Evolutionary conservation across 2,797 vertebrate genomes (phyloP), one percentile per base, ranked within the genome.

Genomic region (Enteromius radiatus): DNA sequence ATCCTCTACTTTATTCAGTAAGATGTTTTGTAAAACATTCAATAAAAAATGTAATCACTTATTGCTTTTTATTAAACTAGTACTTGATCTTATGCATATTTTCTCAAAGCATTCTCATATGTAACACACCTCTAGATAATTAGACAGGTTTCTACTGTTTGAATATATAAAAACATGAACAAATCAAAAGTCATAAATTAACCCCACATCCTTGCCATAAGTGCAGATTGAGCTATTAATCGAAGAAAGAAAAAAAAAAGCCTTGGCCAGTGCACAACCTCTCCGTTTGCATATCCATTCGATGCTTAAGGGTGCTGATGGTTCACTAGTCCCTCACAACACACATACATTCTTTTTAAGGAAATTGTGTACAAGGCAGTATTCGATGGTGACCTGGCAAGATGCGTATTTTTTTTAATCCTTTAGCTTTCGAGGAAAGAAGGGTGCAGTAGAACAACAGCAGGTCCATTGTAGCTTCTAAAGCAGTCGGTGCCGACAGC

Each of bases 21-120:
- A 92, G 91, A 94, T 91, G 90, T 76, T 87, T 92, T 94, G 94
- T 91, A 95, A 95, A 95, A 95, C 94, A 95, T 95, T 93, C 92
- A 94, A 94, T 95, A 94, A 93, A 95, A 95, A 95, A 91, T 89
- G 73, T 91, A 84, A 90, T 92, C 89, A 88, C 92, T 95, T 95
- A 95, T 95, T 95, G 95, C 94, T 95, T 88, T 88, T 92, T 90
- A 68, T 91, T 94, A 90, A 94, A 88, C 92, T 92, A 93, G 90
- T 92, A 92, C 84, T 92, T 92, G 86, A 93, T 94, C 90, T 86
- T 92, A 95, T 95, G 94, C 94, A 95, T 95, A 94, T 91, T 90
- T 90, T 89, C 90, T 88, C 90, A 91, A 91, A 93, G 92, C 93
- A 93, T 90, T 93, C 92, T 91, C 88, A 93, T 91, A 85, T 89